Conservation (phyloP, 1,140 invertebrate genomes). For the Drosophila kohkoa region DNA sequence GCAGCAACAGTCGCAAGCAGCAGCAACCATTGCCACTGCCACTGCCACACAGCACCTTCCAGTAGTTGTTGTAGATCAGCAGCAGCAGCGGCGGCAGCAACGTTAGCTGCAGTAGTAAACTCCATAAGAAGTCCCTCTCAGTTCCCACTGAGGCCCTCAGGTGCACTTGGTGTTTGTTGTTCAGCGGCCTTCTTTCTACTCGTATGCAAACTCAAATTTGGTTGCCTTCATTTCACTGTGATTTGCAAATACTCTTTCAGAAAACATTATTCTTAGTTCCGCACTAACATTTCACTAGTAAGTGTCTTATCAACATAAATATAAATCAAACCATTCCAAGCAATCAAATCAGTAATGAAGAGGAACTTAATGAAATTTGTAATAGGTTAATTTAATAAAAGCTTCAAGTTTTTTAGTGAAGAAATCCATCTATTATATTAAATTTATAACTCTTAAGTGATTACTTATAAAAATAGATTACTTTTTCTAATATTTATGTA, state of each 20-base stretch:
- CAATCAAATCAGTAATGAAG: no score
- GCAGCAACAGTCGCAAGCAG: background rate
- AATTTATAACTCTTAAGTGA: no score
- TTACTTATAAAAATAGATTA: no score
- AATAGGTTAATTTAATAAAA: no score
- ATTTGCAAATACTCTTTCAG: background rate
- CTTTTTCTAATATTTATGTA: no score
- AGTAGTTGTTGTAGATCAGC: slow-evolving; percentile 1
- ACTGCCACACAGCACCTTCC: slow-evolving; percentile 1
- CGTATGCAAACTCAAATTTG: slow-evolving; percentile 15
- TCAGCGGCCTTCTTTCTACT: slow-evolving; percentile 40
- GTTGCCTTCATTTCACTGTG: background rate
- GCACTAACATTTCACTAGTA: no score
- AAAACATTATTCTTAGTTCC: background rate
- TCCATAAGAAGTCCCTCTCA: slow-evolving; percentile 41
- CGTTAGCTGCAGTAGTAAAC: slow-evolving; percentile 11
- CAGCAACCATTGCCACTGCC: background rate
- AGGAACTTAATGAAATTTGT: no score
- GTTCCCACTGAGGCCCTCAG: slow-evolving; percentile 55
- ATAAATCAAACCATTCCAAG: no score
- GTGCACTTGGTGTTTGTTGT: slow-evolving; percentile 62
- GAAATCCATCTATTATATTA: no score
- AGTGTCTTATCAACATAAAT: no score
- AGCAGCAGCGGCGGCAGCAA: slow-evolving; percentile 9
- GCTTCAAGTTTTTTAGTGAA: no score